These are phyloP conservation scores for Aradophagus sp. DNA, from an alignment of 1,140 invertebrate genomes.

Conservation along the genomic window DNA sequence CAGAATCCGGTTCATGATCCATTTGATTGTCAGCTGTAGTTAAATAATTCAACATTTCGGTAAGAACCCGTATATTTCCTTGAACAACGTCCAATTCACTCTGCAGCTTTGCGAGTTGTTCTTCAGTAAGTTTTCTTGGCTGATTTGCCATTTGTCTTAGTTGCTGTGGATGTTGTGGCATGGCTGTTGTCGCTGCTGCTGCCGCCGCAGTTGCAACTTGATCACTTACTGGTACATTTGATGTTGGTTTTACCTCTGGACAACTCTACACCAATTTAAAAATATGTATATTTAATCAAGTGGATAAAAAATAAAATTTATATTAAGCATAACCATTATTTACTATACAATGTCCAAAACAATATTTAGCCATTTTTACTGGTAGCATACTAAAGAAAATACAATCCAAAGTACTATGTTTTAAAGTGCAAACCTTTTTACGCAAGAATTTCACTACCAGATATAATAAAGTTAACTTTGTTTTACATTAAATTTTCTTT, in stretches of 20 bases:
- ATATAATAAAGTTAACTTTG: too few species aligned
- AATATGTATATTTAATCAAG: too few species aligned
- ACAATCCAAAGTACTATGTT: too few species aligned
- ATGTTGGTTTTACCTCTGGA: constrained; percentile 69
- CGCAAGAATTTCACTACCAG: too few species aligned
- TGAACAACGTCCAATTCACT: constrained; percentile 95
- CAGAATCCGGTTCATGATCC: constrained; percentile 78
- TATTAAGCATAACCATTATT: too few species aligned
- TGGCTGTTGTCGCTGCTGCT: constrained; percentile 39
- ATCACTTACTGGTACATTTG: constrained; percentile 29
- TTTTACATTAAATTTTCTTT: too few species aligned
- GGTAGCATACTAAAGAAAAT: too few species aligned
- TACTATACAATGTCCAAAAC: too few species aligned
- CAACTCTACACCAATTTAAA: constrained; percentile 79
- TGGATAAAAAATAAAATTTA: too few species aligned
- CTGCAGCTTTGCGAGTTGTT: constrained; percentile 91
- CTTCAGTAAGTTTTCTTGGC: constrained; percentile 79
- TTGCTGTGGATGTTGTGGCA: constrained; percentile 28
- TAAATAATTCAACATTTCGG: constrained; percentile 95
- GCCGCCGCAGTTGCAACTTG: constrained; percentile 48
- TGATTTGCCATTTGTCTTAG: constrained; percentile 50
- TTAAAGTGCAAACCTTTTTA: too few species aligned
- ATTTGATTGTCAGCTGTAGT: constrained; percentile 75
- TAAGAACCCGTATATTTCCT: constrained; percentile 94
- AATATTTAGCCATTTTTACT: too few species aligned